Evolutionary conservation across 1,140 invertebrate genomes (phyloP), one percentile per base, ranked within the genome.

Genomic region (Trichonephila clavata): DNA sequence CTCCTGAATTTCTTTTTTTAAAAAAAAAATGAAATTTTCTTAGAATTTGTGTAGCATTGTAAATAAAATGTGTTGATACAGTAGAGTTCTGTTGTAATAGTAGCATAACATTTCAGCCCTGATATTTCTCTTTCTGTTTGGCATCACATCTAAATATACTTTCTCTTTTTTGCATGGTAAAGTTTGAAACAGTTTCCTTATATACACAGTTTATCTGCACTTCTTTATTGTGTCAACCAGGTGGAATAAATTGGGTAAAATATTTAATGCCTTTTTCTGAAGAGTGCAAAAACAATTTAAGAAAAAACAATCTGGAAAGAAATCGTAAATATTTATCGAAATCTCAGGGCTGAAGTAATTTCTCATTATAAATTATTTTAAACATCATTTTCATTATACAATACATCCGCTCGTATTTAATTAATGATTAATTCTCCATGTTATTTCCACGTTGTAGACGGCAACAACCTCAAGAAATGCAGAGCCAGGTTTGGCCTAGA

Each of bases 401-500:
- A 13, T 50, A 50, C 10, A 0, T 13, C 50, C 10, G 7, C 50
- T 50, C 7, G 10, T 50, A 50, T 50, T 32, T 43, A 81, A 0
- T 13, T 39, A 32, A 81, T 24, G 5, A 20, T 43, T 81, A 8
- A 10, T 39, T 21, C n/a, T n/a, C n/a, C 2, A 2, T 68, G 65
- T 24, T n/a, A 24, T n/a, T 6, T 65, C 24, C 20, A n/a, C 27
- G 10, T 77, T 94, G 43, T 95, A 95, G 96, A 96, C 93, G 98
- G 98, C 96, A 99, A 98, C 96, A 99, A 98, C 96, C 98, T 99
- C 97, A 99, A 99, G 96, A 99, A 99, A 96, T 99, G 99, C 96
- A 97, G 99, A 94, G 99, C 99, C 94, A 97, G 99, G 95, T 99
- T 99, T 96, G 99, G 99, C 95, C 97, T 99, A 96, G 98, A 99